Base-by-base conservation (phyloP, 2,888 invertebrate species). In the Ophioninae sp. region DNA sequence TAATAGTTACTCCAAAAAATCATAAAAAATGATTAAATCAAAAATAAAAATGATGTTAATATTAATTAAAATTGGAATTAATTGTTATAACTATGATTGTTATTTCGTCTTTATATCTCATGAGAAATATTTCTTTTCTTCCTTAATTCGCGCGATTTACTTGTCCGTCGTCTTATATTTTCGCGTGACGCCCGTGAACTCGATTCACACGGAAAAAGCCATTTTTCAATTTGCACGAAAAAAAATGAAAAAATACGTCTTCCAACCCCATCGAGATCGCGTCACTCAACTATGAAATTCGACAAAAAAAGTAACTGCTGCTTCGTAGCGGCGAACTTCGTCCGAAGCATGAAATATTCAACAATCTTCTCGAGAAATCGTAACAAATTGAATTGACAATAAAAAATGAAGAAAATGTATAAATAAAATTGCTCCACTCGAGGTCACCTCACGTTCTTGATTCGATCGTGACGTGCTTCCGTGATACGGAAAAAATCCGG, bases 271-370 rank as follows among this genome's bases (percentile, higher is more conserved):
- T 67, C n/a, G 1, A n/a, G 58, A 17, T 22, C 17, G 23, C 22
- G 41, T 23, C 22, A 7, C 44, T 68, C 59, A 59, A 39, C 37
- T 17, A 59, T 39, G 9, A 72, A 72, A 72, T 72, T 20, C 22
- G 39, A 22, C n/a, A 51, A 68, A 68, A 65, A 23, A 23, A 44
- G 51, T 0, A 13, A 20, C 5, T 13, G 69, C 9, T 10, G 58
- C 6, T 20, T 20, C 6, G 5, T 0, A 0, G 10, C 6, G 20
- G 9, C n/a, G 22, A 22, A 20, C 80, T 65, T 74, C 85, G 85
- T 85, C 83, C 83, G 74, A 82, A 83, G 86, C 88, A 90, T 90
- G 86, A 87, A 88, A 89, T 90, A 89, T 87, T 84, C 85, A 86
- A 87, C 87, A 87, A 88, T 88, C 87, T 86, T 83, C 39, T 5